A percentile compares a stretch with the other conserved stretches of the same genome.
Conservation (phyloP, 1,140 invertebrate genomes). For the Archivesica marissinica region DNA sequence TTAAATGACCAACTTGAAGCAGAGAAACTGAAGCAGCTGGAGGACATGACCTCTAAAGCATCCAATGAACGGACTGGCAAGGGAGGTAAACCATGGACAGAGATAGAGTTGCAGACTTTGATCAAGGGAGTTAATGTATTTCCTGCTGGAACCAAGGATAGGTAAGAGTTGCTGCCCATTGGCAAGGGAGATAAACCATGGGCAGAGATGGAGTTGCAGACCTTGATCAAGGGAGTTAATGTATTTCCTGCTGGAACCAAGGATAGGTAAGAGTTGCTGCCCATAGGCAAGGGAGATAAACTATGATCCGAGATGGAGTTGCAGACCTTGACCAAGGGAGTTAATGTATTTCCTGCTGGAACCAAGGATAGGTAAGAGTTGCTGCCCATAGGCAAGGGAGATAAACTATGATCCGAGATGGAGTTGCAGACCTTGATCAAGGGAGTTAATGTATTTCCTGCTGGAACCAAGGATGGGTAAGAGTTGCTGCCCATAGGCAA, state of each 20-base stretch:
- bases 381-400: too few species aligned
- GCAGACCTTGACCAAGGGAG: too few species aligned
- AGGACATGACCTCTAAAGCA: constrained; percentile 77
- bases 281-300: too few species aligned
- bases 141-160: constrained; percentile 96
- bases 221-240: constrained; percentile 98
- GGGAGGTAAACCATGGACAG: constrained; percentile 88
- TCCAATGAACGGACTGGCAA: constrained; percentile 44
- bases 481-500: too few species aligned
- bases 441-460: too few species aligned
- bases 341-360: too few species aligned
- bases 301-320: too few species aligned
- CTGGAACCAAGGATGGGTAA: too few species aligned
- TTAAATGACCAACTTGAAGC: constrained; percentile 90
- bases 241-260: constrained; percentile 97
- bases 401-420: too few species aligned
- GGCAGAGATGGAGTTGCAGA: constrained; percentile 91
- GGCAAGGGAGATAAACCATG: constrained; percentile 86
- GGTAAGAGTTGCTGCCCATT: constrained; percentile 84
- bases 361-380: too few species aligned
- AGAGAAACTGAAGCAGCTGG: constrained; percentile 87
- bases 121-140: constrained; percentile 98
- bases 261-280: constrained; percentile 87
- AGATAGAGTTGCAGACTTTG: constrained; percentile 93
- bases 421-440: too few species aligned